phyloP scores from a whole-genome alignment of 2,888 invertebrate species.

The Nasonovia ribisnigri region DNA sequence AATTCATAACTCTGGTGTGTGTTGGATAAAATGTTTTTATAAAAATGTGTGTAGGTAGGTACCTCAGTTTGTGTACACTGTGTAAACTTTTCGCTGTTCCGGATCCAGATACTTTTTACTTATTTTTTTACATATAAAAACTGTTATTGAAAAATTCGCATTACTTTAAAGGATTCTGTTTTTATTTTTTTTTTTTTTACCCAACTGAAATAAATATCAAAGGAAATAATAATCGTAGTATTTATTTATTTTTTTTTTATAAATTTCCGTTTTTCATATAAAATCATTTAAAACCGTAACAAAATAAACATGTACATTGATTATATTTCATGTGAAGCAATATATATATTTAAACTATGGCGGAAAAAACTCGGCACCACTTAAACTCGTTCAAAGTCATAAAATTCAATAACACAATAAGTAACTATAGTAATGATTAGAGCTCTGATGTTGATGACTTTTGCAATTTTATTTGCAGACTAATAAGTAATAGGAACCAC shows the following conservation, averaged over 20 bases:
- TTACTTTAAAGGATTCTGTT: background rate
- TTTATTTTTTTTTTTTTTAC: background rate
- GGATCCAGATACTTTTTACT: background rate
- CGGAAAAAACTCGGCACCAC: background rate
- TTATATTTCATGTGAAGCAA: too few species aligned
- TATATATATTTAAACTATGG: background rate
- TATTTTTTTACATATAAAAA: background rate
- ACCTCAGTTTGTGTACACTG: background rate
- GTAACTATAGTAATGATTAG: too few species aligned
- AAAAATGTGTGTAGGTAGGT: background rate
- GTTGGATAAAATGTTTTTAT: background rate
- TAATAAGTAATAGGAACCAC: too few species aligned
- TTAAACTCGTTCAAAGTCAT: background rate
- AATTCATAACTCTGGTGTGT: constrained; percentile 2
- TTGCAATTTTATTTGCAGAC: too few species aligned
- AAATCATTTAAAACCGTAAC: background rate
- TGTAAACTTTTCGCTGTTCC: background rate
- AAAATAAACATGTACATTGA: background rate
- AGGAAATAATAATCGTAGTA: background rate
- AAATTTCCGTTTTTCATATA: background rate
- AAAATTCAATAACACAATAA: background rate
- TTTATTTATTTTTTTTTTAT: background rate
- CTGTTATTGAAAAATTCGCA: background rate
- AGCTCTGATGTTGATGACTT: too few species aligned
- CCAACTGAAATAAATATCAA: background rate